Percentiles rank a stretch among this genome's conserved stretches.
phyloP scores from a whole-genome alignment of 1,140 invertebrate genomes.

The Drosophila sulfurigaster region DNA sequence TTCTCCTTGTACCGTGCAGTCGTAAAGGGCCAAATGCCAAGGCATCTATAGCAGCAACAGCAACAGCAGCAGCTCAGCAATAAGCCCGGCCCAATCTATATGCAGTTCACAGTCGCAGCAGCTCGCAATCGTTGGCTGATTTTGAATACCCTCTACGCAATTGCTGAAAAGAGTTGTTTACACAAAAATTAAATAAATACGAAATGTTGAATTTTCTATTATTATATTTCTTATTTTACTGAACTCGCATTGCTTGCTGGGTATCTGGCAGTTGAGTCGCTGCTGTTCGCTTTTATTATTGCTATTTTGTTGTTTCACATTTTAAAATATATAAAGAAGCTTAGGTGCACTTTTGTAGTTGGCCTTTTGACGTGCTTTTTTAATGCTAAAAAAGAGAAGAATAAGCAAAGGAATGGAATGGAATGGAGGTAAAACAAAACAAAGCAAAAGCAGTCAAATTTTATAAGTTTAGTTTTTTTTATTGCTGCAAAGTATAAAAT shows the following conservation, averaged over 20 bases:
- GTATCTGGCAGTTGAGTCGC: not conserved
- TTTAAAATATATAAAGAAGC: slow-evolving; percentile 47
- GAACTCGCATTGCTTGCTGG: not conserved
- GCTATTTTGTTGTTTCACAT: slow-evolving; percentile 45
- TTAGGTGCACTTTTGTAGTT: slow-evolving; percentile 78
- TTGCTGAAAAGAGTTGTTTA: too few species aligned
- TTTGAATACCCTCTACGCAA: slow-evolving; percentile 10
- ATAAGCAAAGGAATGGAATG: not conserved
- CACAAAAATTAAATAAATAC: not conserved
- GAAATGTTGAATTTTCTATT: not conserved
- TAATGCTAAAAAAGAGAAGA: slow-evolving; percentile 52
- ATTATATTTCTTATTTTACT: too few species aligned
- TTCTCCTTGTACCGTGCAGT: slow-evolving; percentile 32
- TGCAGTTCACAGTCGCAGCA: slow-evolving; percentile 28
- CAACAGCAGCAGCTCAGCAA: slow-evolving; percentile 32
- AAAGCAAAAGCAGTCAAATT: slow-evolving; percentile 61
- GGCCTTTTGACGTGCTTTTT: slow-evolving; percentile 58
- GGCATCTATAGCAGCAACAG: slow-evolving; percentile 9
- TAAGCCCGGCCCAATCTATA: slow-evolving; percentile 56
- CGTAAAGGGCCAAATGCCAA: slow-evolving; percentile 54
- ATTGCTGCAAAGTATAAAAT: slow-evolving; percentile 45
- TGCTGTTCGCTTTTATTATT: slow-evolving; percentile 8
- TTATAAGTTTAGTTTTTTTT: slow-evolving; percentile 65
- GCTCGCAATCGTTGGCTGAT: slow-evolving; percentile 28
- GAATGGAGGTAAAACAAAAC: slow-evolving; percentile 21